phyloP scores from a whole-genome alignment of 2,113 vertebrate genomes.

The Thunnus maccoyii region DNA sequence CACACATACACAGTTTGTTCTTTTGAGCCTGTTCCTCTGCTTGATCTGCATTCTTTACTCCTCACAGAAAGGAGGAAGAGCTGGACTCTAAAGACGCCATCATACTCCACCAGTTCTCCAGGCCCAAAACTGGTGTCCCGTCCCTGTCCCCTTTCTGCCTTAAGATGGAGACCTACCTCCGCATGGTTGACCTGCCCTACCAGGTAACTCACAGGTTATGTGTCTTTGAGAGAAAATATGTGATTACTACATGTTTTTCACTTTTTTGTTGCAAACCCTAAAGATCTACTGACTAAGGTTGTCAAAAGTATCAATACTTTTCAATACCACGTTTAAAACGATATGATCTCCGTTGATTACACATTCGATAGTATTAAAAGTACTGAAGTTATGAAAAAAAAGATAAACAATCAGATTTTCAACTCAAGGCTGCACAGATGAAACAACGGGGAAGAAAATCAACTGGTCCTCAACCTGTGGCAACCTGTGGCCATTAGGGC shows the following conservation, averaged over 20 bases:
- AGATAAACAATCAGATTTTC: too few relatives aligned
- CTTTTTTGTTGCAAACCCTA: too few relatives aligned
- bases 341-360: too few relatives aligned
- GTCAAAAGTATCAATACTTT: too few relatives aligned
- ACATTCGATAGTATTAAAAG: too few relatives aligned
- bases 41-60: not conserved
- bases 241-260: not conserved
- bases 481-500: too few relatives aligned
- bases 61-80: constrained; percentile 94
- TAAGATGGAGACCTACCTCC: constrained; percentile 98
- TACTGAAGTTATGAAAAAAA: too few relatives aligned
- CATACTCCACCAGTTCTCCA: constrained; percentile 98
- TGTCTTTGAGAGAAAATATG: not conserved
- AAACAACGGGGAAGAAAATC: too few relatives aligned
- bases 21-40: not conserved
- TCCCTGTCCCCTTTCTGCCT: constrained; percentile 98
- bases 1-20: not conserved
- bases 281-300: too few relatives aligned
- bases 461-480: too few relatives aligned
- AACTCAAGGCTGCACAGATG: too few relatives aligned
- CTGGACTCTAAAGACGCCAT: constrained; percentile 97
- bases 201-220: constrained; percentile 84
- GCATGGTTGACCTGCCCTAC: constrained; percentile 98
- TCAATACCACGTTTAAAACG: too few relatives aligned
- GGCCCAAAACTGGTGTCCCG: constrained; percentile 92